phyloP scores from a whole-genome alignment of 2,113 vertebrate species.

The Psephotus haematonotus region DNA sequence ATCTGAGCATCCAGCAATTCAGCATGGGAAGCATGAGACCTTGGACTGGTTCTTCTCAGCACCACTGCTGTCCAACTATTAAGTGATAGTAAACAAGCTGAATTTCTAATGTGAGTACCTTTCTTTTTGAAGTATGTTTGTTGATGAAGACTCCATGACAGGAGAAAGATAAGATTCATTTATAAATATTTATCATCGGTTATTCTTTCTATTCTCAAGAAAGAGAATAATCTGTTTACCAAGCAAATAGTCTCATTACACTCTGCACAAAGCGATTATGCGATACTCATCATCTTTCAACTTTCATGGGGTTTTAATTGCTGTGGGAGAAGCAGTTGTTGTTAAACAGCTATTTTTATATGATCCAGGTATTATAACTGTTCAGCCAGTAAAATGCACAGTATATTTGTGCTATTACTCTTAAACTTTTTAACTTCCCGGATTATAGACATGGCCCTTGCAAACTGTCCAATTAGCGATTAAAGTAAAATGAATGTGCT shows the following conservation, averaged over 20 bases:
- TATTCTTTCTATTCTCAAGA: constrained; percentile 29
- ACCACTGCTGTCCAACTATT: neutral
- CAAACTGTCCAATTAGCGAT: neutral
- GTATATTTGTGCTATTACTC: neutral
- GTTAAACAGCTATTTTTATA: constrained; percentile 51
- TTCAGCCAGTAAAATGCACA: neutral
- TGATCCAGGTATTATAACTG: neutral
- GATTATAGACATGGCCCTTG: neutral
- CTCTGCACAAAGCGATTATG: constrained; percentile 38
- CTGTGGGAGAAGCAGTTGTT: constrained; percentile 48
- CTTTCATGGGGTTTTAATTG: constrained; percentile 53
- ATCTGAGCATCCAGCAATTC: neutral
- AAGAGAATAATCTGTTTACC: constrained; percentile 31
- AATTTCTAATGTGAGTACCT: neutral
- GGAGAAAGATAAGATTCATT: neutral
- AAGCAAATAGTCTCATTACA: constrained; percentile 29
- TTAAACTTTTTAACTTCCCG: neutral
- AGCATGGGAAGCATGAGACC: neutral
- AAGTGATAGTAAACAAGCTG: neutral
- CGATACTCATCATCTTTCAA: constrained; percentile 39
- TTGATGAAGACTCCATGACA: neutral
- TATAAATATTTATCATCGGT: constrained; percentile 50
- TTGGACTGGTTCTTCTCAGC: neutral
- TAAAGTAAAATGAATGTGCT: neutral
- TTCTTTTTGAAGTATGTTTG: neutral